Base-by-base conservation (phyloP, 2,888 invertebrate genomes). In the Lasioglossum leucozonium region DNA sequence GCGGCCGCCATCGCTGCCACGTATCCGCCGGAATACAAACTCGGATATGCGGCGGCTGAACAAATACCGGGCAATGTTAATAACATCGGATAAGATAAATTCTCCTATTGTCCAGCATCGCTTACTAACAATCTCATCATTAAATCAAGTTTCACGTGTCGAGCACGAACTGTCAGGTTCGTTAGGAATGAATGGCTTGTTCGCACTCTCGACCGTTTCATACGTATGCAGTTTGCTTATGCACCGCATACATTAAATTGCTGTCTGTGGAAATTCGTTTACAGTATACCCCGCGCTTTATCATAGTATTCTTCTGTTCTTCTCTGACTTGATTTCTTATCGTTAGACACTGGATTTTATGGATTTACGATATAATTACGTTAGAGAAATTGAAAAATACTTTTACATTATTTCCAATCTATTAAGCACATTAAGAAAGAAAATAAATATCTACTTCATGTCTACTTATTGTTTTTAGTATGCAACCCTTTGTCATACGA, bases 1-100 rank as follows among this genome's bases (percentile, higher is more conserved):
- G 97, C 97, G 62, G 97, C 96, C n/a, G 97, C 97, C 85, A 98
- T 97, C 69, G 98, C 97, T 89, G 97, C 97, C 91, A 97, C 97
- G 94, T 97, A 97, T 58, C 96, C 96, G 82, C 96, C 96, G 18
- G 97, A 97, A 93, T 97, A 97, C 73, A 97, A 95, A 87, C 97
- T 96, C 51, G 97, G 97, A 93, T 97, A 97, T 67, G 97, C 97
- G 94, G 97, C 96, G 83, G 96, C 96, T 96, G 95, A 44, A 95
- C 79, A 30, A 34, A 62, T 11, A 51, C 16, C 72, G 8, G 8
- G 40, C 51, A n/a, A 22, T 26, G 44, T 72, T 44, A 72, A 42
- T 37, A 42, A 42, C 69, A 42, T 42, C 69, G 69, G n/a, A n/a
- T 71, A n/a, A 11, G 34, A 40, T 18, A 6, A 34, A 37, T 37